A percentile compares a stretch with the other conserved stretches of the same genome.
Conservation (phyloP, 2,113 vertebrate species). For the Nannobrachium achirus region DNA sequence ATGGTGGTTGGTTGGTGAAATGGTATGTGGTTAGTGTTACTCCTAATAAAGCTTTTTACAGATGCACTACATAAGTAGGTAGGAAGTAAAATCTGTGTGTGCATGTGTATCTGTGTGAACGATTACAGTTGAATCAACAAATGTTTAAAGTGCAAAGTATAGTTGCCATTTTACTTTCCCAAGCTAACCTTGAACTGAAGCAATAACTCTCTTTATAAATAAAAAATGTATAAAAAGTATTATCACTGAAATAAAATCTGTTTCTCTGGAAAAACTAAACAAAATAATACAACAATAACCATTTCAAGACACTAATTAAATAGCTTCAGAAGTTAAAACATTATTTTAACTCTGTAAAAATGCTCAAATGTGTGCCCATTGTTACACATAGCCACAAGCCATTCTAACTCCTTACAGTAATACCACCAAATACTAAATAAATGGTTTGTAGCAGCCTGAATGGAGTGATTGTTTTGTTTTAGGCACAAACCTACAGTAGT, state of each 20-base stretch:
- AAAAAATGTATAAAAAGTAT: constrained; percentile 63
- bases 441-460: constrained; percentile 76
- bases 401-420: constrained; percentile 78
- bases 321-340: constrained; percentile 61
- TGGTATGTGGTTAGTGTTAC: too few relatives aligned
- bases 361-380: constrained; percentile 45
- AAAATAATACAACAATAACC: constrained; percentile 64
- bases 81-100: constrained; percentile 14
- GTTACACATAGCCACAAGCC: constrained; percentile 75
- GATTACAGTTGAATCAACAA: constrained; percentile 19
- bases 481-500: constrained; percentile 83
- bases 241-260: constrained; percentile 24
- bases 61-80: neutral
- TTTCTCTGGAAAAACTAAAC: constrained; percentile 48
- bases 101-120: constrained; percentile 1
- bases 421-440: constrained; percentile 81
- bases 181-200: constrained; percentile 41
- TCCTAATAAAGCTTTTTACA: too few relatives aligned
- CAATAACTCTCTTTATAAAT: constrained; percentile 59
- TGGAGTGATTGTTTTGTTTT: constrained; percentile 79
- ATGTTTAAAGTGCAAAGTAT: constrained; percentile 41
- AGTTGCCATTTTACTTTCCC: constrained; percentile 9
- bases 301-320: constrained; percentile 67
- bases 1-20: too few relatives aligned
- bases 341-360: constrained; percentile 51